Evolutionary conservation across 2,797 vertebrate species (phyloP), one percentile per base, ranked within the genome.

Genomic region (Fringilla coelebs): DNA sequence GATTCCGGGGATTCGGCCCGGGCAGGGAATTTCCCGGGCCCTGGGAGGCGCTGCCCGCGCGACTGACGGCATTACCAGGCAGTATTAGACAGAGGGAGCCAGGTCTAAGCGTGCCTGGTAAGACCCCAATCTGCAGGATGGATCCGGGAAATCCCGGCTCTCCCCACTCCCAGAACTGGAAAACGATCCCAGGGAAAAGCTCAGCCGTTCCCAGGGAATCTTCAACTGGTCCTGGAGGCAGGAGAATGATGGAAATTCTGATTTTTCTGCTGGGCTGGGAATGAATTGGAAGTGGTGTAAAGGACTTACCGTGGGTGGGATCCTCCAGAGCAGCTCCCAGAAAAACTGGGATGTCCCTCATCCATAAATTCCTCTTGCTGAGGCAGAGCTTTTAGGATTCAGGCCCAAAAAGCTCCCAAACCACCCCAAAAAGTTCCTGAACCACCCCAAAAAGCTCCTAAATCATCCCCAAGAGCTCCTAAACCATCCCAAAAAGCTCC

Each of bases 101-200:
- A 99, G 98, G 99, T 99, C 99, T 99, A 99, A 99, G 98, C 98
- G 94, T 99, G 99, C 98, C 99, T 99, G 99, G 99, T 99, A 99
- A 99, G 99, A 99, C 99, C 96, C 97, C 98, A 98, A 99, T 99
- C 98, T 88, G 97, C 98, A 98, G 51, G 31, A 9, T 3, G 1
- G 75, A 10, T 43, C 67, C 70, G 28, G 43, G 10, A 12, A 38
- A 26, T 11, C 12, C 25, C 24, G 2, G 16, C 14, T 11, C 22
- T 24, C 7, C 10, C 57, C 86, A 46, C 21, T 6, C 41, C 36
- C 88, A n/a, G 15, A 22, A 6, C 7, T 28, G 32, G 25, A 36
- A 20, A 41, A 43, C 1, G 0, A 21, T 21, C 13, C 52, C 70
- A 17, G 7, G 40, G 7, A 34, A 55, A 28, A 43, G 22, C 13